These are phyloP conservation scores for Ectemnius lituratus DNA, from an alignment of 2,888 invertebrate genomes.

Conservation along the genomic window DNA sequence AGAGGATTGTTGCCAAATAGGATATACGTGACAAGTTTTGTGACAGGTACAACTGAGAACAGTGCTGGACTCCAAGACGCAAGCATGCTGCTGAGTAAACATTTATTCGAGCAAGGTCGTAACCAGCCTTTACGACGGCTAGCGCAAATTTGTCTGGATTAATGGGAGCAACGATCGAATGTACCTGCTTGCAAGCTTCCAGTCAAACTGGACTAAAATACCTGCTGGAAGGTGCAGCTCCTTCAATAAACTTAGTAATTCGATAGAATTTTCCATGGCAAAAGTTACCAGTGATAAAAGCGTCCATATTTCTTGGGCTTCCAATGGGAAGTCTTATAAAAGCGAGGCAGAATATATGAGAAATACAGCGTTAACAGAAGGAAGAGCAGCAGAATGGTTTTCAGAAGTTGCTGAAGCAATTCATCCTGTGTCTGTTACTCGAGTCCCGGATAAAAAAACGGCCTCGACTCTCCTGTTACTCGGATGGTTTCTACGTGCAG, in stretches of 20 bases:
- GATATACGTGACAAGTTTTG: conserved; percentile 8
- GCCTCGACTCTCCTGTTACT: too few relatives aligned
- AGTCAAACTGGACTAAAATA: neutral
- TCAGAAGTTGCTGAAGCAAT: too few relatives aligned
- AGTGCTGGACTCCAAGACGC: conserved; percentile 18
- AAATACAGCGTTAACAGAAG: too few relatives aligned
- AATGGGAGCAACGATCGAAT: conserved; percentile 16
- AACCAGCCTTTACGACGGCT: conserved; percentile 33
- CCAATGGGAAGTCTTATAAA: too few relatives aligned
- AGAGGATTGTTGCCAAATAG: neutral
- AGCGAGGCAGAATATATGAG: too few relatives aligned
- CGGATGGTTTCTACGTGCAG: too few relatives aligned
- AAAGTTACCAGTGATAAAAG: too few relatives aligned
- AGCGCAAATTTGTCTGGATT: conserved; percentile 19
- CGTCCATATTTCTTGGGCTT: too few relatives aligned
- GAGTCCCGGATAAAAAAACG: too few relatives aligned
- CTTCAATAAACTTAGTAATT: neutral
- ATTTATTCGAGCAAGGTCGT: conserved; percentile 36
- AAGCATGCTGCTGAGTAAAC: conserved; percentile 22
- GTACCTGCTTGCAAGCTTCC: neutral
- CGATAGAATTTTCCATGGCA: too few relatives aligned
- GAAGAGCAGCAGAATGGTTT: too few relatives aligned
- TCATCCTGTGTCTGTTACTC: too few relatives aligned
- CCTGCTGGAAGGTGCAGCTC: neutral
- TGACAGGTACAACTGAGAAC: conserved; percentile 13